These are phyloP conservation scores for Calameuta pallipes DNA, from an alignment of 2,888 invertebrate genomes.

Conservation along the genomic window DNA sequence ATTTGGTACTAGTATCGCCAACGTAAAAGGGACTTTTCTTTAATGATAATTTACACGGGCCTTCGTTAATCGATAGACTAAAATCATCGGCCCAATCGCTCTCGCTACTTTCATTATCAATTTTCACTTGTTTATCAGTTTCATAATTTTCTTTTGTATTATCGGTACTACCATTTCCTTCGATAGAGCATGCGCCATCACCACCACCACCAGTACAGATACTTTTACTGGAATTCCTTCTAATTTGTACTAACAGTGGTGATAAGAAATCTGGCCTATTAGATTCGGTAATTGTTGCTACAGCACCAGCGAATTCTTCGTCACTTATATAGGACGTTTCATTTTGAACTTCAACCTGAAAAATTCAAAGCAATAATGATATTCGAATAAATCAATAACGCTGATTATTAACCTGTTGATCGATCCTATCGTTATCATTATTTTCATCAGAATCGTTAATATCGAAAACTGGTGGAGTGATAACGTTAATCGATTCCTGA, in stretches of 20 bases:
- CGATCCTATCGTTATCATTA: background rate
- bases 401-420: background rate
- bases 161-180: background rate
- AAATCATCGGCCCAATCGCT: slow-evolving; percentile 12
- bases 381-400: background rate
- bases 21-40: background rate
- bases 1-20: background rate
- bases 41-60: background rate
- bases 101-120: background rate
- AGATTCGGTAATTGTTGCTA: background rate
- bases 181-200: background rate
- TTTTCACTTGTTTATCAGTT: background rate
- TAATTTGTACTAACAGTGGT: background rate
- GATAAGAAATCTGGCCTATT: slow-evolving; percentile 2
- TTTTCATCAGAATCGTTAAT: background rate
- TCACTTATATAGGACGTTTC: background rate
- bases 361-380: background rate
- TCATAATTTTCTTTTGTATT: background rate
- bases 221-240: background rate
- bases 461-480: background rate
- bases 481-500: background rate
- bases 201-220: background rate
- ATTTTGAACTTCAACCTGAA: background rate
- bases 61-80: background rate
- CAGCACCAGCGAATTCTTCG: background rate